Evolutionary conservation across 1,140 invertebrate genomes (phyloP).

Genomic region (Zaprionus ghesquierei): DNA sequence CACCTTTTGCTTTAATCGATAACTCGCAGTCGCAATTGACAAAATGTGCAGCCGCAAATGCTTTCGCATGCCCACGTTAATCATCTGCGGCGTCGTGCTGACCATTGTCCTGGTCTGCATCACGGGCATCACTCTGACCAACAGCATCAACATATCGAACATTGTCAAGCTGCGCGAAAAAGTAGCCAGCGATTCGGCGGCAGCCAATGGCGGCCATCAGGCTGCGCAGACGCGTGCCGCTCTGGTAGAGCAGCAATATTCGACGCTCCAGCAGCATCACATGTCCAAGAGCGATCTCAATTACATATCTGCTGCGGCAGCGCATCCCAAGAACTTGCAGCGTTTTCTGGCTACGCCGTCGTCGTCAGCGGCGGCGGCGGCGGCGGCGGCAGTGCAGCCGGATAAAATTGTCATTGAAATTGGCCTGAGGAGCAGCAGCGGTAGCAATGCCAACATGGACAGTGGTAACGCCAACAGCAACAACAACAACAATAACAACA

Average conservation of each 20-base stretch:
- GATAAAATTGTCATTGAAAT: constrained; percentile 81
- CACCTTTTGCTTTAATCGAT: background rate
- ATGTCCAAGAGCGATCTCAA: constrained; percentile 77
- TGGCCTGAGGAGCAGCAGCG: constrained; percentile 33
- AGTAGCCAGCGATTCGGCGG: constrained; percentile 79
- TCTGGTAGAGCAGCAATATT: constrained; percentile 76
- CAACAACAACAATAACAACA: background rate
- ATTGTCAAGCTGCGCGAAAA: constrained; percentile 78
- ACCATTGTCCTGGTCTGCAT: constrained; percentile 82
- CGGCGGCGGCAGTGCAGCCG: constrained; percentile 33
- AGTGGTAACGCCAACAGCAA: constrained; percentile 2
- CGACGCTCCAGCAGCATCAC: constrained; percentile 77
- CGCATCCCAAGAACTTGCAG: constrained; percentile 75
- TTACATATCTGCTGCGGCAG: constrained; percentile 59
- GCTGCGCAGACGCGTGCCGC: constrained; percentile 75
- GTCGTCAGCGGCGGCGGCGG: too few species aligned
- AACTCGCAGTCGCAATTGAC: constrained; percentile 8
- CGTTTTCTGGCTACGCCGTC: constrained; percentile 33
- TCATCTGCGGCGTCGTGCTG: constrained; percentile 78
- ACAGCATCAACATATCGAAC: constrained; percentile 80
- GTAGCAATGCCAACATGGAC: too few species aligned
- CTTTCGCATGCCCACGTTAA: constrained; percentile 79
- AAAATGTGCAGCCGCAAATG: constrained; percentile 81
- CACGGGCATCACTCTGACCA: constrained; percentile 80
- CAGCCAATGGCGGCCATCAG: constrained; percentile 73